Conservation (phyloP, 2,888 invertebrate genomes). For the Caenorhabditis sulstoni region DNA sequence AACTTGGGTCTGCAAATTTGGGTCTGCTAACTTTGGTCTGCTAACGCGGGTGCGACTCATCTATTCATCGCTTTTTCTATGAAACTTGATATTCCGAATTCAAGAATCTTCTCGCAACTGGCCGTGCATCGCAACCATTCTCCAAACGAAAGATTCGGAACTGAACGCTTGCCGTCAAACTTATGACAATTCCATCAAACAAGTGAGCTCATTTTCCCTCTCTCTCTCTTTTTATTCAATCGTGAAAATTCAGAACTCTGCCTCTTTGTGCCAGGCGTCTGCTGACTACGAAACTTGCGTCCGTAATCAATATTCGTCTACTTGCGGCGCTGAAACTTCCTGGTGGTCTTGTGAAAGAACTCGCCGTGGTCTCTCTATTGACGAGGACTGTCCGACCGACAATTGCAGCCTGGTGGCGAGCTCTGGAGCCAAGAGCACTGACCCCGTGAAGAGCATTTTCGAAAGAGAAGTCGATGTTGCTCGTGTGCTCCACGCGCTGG, state of each 20-base stretch:
- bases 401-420: constrained; percentile 35
- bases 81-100: not conserved
- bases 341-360: constrained; percentile 66
- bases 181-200: constrained; percentile 4
- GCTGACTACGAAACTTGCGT: constrained; percentile 38
- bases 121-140: constrained; percentile 20
- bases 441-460: not conserved
- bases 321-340: constrained; percentile 45
- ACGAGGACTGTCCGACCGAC: constrained; percentile 57
- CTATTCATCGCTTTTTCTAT: no score
- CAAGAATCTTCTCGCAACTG: constrained; percentile 25
- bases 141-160: constrained; percentile 12
- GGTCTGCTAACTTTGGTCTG: no score
- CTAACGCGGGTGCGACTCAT: no score
- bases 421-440: not conserved
- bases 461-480: constrained; percentile 2
- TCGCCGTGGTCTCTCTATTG: constrained; percentile 51
- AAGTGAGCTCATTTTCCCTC: not conserved
- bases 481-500: constrained; percentile 2
- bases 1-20: not conserved
- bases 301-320: constrained; percentile 9
- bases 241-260: constrained; percentile 22
- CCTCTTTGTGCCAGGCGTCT: constrained; percentile 18
- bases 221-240: not conserved
- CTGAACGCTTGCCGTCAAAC: constrained; percentile 23